Evolutionary conservation across 1,140 invertebrate species (phyloP), one percentile per base, ranked within the genome.

Genomic region (Drosophila asahinai): DNA sequence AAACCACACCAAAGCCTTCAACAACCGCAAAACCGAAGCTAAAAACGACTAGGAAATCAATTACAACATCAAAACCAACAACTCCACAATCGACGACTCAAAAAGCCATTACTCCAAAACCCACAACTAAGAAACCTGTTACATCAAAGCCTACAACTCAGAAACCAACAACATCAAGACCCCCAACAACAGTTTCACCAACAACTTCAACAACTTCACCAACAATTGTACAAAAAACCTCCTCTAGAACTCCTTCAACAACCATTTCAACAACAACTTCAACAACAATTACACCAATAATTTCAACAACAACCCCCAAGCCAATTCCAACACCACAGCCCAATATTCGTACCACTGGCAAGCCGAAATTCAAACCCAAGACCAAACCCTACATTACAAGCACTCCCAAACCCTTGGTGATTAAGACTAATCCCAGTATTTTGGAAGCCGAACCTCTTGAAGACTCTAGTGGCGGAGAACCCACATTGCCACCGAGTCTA

Each of bases 401-500:
- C 47, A 84, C 68, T 27, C 5, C 63, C 1, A 74, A 84, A 8
- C 91, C 92, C 0, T 48, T 92, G 25, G 61, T 89, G 17, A 93
- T 93, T n/a, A 83, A 93, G 63, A 92, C 92, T 0, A 93, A 93
- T 58, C 92, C 91, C 7, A 92, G 55, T 30, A 92, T 92, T 43
- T 70, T 95, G 94, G 87, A 92, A 49, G 62, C 84, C 0, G 91
- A 92, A 38, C 87, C 87, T 0, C 40, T 91, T 3, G 91, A 92
- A 9, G 91, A 92, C n/a, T 59, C 94, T 93, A 74, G 49, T 2
- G 81, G 52, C 0, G 65, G 79, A 9, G 65, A 83, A 6, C 91
- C 87, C 30, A 95, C 95, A 2, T 81, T 96, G 57, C 96, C 96
- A 5, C 96, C 96, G 5, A 96, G 95, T 25, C 90, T 96, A 43